These are phyloP conservation scores for Astreopora myriophthalma DNA, from an alignment of 64 coral and sea anemone genomes.

Conservation along the genomic window DNA sequence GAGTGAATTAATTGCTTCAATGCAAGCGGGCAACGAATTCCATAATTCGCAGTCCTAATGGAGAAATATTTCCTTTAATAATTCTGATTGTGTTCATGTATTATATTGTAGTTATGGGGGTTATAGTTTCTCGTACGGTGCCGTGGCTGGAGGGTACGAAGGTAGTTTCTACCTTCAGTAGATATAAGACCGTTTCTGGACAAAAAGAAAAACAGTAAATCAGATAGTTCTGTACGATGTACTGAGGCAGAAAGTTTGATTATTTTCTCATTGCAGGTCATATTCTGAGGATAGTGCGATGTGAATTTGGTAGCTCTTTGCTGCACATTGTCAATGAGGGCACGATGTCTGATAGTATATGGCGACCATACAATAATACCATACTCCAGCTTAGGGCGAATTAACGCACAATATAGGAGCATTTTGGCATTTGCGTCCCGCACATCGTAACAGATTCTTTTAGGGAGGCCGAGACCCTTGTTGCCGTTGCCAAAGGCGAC, in stretches of 20 bases:
- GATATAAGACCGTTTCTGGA: constrained; percentile 32
- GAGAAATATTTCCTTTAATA: too few species aligned
- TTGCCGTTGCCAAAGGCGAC: background rate
- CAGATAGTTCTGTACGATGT: constrained; percentile 1
- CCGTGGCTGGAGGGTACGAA: background rate
- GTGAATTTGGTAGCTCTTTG: constrained; percentile 65
- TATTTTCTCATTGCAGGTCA: constrained; percentile 47
- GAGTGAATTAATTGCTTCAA: too few species aligned
- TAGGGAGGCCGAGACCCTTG: background rate
- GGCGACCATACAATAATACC: background rate
- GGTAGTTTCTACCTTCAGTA: constrained; percentile 2
- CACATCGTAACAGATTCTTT: background rate
- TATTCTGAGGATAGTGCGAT: constrained; percentile 23
- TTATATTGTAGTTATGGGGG: constrained; percentile 26
- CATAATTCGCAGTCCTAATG: too few species aligned
- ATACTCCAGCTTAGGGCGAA: too few species aligned
- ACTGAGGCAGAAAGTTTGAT: constrained; percentile 1
- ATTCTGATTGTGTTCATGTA: too few species aligned
- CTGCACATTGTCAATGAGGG: constrained; percentile 20
- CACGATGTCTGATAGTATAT: constrained; percentile 15
- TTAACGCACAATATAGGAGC: too few species aligned
- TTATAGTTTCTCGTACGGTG: background rate
- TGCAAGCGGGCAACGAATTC: too few species aligned
- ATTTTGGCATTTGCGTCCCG: background rate
- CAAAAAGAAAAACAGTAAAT: constrained; percentile 23